Evolutionary conservation across 1,140 invertebrate genomes (phyloP), one percentile per base, ranked within the genome.

Genomic region (Yoshiicerus persimilis): DNA sequence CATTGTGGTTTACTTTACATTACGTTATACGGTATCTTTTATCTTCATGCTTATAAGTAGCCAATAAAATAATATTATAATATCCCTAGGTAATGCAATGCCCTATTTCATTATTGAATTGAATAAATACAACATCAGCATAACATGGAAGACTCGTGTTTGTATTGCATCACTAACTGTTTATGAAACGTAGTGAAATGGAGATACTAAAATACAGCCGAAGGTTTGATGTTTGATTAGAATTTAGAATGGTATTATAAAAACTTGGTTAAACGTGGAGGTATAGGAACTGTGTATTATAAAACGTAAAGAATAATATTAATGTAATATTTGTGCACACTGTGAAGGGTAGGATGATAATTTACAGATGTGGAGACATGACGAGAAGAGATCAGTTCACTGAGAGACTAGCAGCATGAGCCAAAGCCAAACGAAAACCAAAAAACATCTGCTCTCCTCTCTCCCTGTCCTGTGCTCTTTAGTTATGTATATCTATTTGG

Each of bases 361-460:
- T 80, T 80, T 80, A 80, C 75, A 80, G 75, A 80, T 80, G 75
- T 80, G 34, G 75, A 80, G 75, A 80, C 75, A 80, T 80, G 75
- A 80, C 8, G n/a, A 66, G 16, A 30, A 4, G 32, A 80, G 32
- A 80, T 36, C 34, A 80, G 66, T n/a, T 56, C 64, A 25, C 20
- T 80, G 16, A 36, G 32, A 34, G 23, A 80, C 75, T 80, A 80
- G 30, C 75, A 80, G 75, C 75, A 80, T 80, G 75, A 80, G 75
- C 75, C 75, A 80, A 80, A 80, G 75, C 75, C 75, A 80, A 80
- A 32, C 75, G 32, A 80, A 80, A 80, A 34, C 75, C 75, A 80
- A 80, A 32, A 80, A 80, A 80, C 75, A 80, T 80, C 75, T 80
- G 75, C 75, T 80, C 75, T 80, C 75, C 36, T 32, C 70, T 30